Base-by-base conservation (phyloP, 2,113 vertebrate genomes). In the Chascanopsetta lugubris region DNA sequence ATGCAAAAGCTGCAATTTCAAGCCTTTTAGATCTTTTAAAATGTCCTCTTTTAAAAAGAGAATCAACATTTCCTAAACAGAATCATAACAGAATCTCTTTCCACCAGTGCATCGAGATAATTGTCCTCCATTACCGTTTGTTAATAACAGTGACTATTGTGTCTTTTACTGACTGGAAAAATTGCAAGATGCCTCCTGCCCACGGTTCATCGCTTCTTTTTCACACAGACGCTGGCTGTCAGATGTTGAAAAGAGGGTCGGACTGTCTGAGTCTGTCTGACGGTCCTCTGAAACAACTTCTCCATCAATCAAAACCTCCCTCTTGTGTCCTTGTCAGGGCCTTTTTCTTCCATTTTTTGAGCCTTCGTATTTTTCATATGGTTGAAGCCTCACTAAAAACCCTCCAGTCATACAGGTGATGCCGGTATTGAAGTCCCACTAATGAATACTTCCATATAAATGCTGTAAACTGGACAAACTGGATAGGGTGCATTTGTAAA, bases 271-370 rank as follows among this genome's bases (percentile, higher is more conserved):
- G 38, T 56, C 61, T 50, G 73, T 67, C 61, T 72, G 56, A 42
- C 81, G 75, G 65, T 73, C 74, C 67, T 25, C 72, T 67, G 45
- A 67, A 82, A 77, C 77, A 61, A 62, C 60, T 53, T 85, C 72
- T 86, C 75, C 54, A 55, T 87, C 85, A 84, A 84, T 89, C 83
- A 89, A 83, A 51, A 24, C 45, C 12, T 51, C 63, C 43, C 63
- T 40, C 47, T 79, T 72, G 68, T 82, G 76, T 62, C 64, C 72
- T 71, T 75, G 79, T 86, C 68, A 61, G 54, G 30, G 32, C n/a
- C n/a, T n/a, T 11, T 43, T 59, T 64, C 4, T 17, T 13, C 56
- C 7, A 13, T 9, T 47, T 25, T 47, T 49, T 51, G 11, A 26
- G 7, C 46, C 36, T 45, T 55, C 36, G 27, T 26, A 20, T 47